Conservation (phyloP, 2,113 vertebrate species). For the Chrysemys picta region DNA sequence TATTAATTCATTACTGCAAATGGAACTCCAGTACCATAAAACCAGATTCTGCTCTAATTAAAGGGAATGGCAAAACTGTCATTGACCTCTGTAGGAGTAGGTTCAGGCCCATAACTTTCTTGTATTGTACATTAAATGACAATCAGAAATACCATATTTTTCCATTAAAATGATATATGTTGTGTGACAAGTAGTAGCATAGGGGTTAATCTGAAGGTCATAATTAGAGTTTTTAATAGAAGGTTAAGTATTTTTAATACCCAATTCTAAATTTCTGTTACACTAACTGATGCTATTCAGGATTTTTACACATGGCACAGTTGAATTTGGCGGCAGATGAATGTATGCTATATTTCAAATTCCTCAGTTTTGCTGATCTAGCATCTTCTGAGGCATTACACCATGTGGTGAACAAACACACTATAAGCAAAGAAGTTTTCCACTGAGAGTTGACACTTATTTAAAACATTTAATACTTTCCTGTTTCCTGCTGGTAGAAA, state of each 20-base stretch:
- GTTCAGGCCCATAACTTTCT: slow-evolving; percentile 66
- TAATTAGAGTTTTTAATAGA: slow-evolving; percentile 70
- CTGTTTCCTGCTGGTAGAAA: background rate
- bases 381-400: slow-evolving; percentile 40
- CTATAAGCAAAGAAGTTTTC: slow-evolving; percentile 56
- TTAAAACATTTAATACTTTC: slow-evolving; percentile 53
- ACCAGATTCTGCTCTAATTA: slow-evolving; percentile 43
- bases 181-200: slow-evolving; percentile 53
- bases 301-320: slow-evolving; percentile 28
- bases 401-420: slow-evolving; percentile 58
- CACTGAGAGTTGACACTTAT: slow-evolving; percentile 41
- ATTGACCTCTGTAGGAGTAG: slow-evolving; percentile 63
- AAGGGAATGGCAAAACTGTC: slow-evolving; percentile 62
- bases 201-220: slow-evolving; percentile 36
- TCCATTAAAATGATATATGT: slow-evolving; percentile 55
- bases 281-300: slow-evolving; percentile 33
- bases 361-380: slow-evolving; percentile 65
- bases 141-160: slow-evolving; percentile 69
- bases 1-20: slow-evolving; percentile 70
- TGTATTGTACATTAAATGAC: slow-evolving; percentile 34
- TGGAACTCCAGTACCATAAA: slow-evolving; percentile 48
- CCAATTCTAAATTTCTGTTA: slow-evolving; percentile 50
- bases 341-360: slow-evolving; percentile 51
- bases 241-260: slow-evolving; percentile 68
- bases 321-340: slow-evolving; percentile 48